Evolutionary conservation across 2,888 invertebrate species (phyloP), one percentile per base, ranked within the genome.

Genomic region (Synanthedon vespiformis): DNA sequence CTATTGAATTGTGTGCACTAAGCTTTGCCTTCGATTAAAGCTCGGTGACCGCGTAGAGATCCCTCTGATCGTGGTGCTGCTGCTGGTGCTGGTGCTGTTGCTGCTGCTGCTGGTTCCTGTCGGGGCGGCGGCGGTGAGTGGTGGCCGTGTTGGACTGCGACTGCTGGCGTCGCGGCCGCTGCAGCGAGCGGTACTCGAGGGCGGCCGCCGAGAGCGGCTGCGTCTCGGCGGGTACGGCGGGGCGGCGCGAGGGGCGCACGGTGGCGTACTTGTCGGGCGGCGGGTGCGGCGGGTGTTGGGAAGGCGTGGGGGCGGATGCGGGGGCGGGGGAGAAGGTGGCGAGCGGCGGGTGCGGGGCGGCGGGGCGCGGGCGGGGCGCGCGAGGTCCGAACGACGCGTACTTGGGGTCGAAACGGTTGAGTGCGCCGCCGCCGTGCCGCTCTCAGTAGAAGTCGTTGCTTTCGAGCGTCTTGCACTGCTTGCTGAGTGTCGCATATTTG

Each of bases 381-480:
- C 86, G 85, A 59, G 88, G 88, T 48, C 88, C 88, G 79, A 88
- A 88, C 72, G 88, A 88, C 64, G 88, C 88, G 75, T 88, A 88
- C 72, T 90, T 90, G 72, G 80, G 90, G 83, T 80, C 90, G 89
- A 83, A 89, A 79, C 72, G 83, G 89, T 89, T 88, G 88, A 88
- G 88, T 65, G 70, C 73, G 74, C 77, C 83, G 77, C 80, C 84
- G 91, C 92, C 90, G 88, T 90, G 89, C 90, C 90, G 88, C 89
- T 93, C 94, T 95, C 95, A 96, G 94, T 96, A 96, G 90, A 95
- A 96, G 89, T 96, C 95, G 77, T 93, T 94, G 74, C 95, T 94
- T 89, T 96, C 96, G 63, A 96, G 90, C 72, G 96, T 96, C 90
- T 96, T 96, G 93, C 96, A 96, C 90, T 96, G 95, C 89, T 95